These are phyloP conservation scores for Dromococcyx pavoninus DNA, from an alignment of 2,797 vertebrate species.

Conservation along the genomic window DNA sequence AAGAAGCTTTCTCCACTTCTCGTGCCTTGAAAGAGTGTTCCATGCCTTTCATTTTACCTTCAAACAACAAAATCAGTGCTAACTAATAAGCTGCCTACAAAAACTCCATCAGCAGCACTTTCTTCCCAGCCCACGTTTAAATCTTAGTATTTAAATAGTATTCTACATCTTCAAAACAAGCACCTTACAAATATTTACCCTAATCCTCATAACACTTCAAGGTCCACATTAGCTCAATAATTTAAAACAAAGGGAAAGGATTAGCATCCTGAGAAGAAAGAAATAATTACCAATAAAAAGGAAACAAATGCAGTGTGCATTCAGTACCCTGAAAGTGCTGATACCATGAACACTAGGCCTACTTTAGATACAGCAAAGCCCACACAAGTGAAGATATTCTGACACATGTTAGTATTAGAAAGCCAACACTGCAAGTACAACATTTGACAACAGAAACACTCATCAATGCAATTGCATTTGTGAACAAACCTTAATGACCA, in stretches of 20 bases:
- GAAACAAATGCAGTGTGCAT: background rate
- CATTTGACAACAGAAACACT: background rate
- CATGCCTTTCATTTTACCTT: background rate
- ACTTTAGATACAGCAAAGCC: background rate
- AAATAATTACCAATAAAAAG: background rate
- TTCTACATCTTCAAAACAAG: background rate
- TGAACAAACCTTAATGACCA: background rate
- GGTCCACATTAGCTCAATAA: background rate
- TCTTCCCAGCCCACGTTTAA: background rate
- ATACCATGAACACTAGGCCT: background rate
- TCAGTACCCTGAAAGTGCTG: accelerated
- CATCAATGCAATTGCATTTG: background rate
- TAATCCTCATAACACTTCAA: background rate
- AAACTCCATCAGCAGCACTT: background rate
- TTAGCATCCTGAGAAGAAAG: background rate
- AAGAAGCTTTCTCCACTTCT: background rate
- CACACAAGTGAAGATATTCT: background rate
- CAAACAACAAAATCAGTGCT: background rate
- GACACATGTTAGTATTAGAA: background rate
- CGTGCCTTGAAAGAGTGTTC: background rate
- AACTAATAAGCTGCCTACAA: background rate
- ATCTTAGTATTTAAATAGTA: background rate
- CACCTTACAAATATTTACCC: background rate
- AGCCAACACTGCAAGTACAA: accelerated
- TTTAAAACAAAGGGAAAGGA: background rate